Evolutionary conservation across 2,888 invertebrate genomes (phyloP).

Genomic region (Cantharis lateralis): DNA sequence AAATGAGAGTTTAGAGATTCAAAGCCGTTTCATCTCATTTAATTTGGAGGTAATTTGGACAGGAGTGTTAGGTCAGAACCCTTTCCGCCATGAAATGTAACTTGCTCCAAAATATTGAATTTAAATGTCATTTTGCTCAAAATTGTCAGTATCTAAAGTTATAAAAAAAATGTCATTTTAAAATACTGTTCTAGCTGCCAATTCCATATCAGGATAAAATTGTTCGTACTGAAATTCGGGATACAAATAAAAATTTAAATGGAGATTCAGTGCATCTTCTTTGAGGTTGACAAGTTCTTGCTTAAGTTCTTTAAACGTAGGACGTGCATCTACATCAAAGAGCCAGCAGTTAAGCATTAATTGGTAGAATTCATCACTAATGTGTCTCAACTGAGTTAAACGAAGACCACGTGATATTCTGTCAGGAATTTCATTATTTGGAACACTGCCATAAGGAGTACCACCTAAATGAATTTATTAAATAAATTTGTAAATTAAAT

Average conservation of each 20-base stretch:
- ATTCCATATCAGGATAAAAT: constrained; percentile 51
- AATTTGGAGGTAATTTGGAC: not conserved
- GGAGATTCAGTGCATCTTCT: constrained; percentile 39
- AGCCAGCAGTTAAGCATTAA: constrained; percentile 86
- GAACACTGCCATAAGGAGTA: constrained; percentile 76
- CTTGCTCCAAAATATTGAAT: not conserved
- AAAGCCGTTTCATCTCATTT: not conserved
- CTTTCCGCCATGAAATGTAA: not conserved
- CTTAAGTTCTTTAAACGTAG: constrained; percentile 67
- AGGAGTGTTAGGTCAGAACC: not conserved
- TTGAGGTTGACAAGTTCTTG: constrained; percentile 40
- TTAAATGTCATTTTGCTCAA: not conserved
- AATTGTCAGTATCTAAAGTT: not conserved
- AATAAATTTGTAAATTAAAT: not conserved
- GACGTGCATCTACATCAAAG: constrained; percentile 78
- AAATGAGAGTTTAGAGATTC: not conserved
- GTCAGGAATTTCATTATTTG: constrained; percentile 68
- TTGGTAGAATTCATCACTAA: constrained; percentile 80
- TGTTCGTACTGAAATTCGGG: constrained; percentile 53
- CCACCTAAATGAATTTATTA: constrained; percentile 59
- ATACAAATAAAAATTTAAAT: constrained; percentile 47
- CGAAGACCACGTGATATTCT: constrained; percentile 72
- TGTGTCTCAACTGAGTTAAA: constrained; percentile 74
- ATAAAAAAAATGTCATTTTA: constrained; percentile 26
- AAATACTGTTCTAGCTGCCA: constrained; percentile 46